Conservation (phyloP, 2,113 vertebrate species). For the Parotia lawesii region DNA sequence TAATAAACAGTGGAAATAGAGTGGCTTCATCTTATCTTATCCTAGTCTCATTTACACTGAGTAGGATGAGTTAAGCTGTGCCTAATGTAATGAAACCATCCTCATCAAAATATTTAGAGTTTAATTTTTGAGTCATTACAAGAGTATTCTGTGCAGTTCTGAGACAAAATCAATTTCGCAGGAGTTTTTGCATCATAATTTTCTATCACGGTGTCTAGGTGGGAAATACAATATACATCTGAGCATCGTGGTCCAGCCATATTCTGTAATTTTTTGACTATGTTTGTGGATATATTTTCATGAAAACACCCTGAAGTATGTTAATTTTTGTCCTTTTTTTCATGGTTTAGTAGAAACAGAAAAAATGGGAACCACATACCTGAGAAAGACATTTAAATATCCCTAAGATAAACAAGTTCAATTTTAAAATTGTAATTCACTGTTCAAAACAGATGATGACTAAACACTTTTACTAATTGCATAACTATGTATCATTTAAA, state of each 20-base stretch:
- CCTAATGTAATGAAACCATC: constrained; percentile 36
- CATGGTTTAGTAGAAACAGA: neutral
- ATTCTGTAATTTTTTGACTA: neutral
- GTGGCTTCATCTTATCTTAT: constrained; percentile 33
- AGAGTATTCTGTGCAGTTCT: neutral
- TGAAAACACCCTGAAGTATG: neutral
- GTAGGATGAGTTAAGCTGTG: neutral
- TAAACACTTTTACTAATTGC: constrained; percentile 56
- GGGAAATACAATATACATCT: neutral
- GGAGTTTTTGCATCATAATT: neutral
- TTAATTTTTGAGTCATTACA: constrained; percentile 49
- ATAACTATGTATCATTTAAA: constrained; percentile 57
- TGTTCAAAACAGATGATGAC: constrained; percentile 44
- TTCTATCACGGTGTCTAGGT: neutral
- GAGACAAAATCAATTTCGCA: constrained; percentile 12
- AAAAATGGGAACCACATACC: neutral
- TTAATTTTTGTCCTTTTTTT: neutral
- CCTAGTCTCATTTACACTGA: constrained; percentile 21
- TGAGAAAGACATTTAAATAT: neutral
- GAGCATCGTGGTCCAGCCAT: neutral
- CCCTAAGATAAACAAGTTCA: neutral
- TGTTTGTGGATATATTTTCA: neutral
- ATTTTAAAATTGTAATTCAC: constrained; percentile 23
- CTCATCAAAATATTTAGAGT: constrained; percentile 51
- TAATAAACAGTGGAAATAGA: constrained; percentile 41